Conservation (phyloP, 1,140 invertebrate genomes). For the Drosophila sulfurigaster region DNA sequence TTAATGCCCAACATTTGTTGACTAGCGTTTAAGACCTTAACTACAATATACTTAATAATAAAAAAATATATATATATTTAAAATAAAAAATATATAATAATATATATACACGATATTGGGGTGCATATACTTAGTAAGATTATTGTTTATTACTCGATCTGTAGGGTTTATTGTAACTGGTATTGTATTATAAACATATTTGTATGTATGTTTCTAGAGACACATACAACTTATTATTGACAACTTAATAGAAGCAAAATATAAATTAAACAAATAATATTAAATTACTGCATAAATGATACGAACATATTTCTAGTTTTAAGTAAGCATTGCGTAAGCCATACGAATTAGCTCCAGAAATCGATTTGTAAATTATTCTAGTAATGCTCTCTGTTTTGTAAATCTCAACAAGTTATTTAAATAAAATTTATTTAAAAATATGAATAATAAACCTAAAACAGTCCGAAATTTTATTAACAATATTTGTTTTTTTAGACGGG, state of each 20-base stretch:
- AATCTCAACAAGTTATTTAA: conserved; percentile 82
- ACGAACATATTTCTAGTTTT: conserved; percentile 38
- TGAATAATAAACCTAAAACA: conserved; percentile 30
- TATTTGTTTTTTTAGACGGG: background rate
- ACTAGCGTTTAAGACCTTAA: conserved; percentile 64
- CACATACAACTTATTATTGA: conserved; percentile 35
- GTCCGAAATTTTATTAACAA: background rate
- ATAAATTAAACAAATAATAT: conserved; percentile 12
- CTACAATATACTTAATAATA: conserved; percentile 9
- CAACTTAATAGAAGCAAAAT: conserved; percentile 45
- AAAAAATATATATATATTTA: conserved; percentile 1
- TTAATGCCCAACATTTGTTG: conserved; percentile 67
- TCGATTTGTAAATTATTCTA: conserved; percentile 78
- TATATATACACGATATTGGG: conserved; percentile 42
- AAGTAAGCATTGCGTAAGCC: conserved; percentile 60
- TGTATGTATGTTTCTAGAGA: conserved; percentile 25
- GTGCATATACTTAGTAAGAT: conserved; percentile 59
- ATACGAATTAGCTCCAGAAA: conserved; percentile 64
- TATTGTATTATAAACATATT: conserved; percentile 66
- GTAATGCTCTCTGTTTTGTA: conserved; percentile 80
- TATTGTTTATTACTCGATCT: conserved; percentile 79
- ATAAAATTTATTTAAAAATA: conserved; percentile 82
- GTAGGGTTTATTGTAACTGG: conserved; percentile 70
- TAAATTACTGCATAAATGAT: conserved; percentile 39
- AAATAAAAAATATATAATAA: conserved; percentile 26